Evolutionary conservation across 2,113 vertebrate genomes (phyloP).

Genomic region (Oncorhynchus keta): DNA sequence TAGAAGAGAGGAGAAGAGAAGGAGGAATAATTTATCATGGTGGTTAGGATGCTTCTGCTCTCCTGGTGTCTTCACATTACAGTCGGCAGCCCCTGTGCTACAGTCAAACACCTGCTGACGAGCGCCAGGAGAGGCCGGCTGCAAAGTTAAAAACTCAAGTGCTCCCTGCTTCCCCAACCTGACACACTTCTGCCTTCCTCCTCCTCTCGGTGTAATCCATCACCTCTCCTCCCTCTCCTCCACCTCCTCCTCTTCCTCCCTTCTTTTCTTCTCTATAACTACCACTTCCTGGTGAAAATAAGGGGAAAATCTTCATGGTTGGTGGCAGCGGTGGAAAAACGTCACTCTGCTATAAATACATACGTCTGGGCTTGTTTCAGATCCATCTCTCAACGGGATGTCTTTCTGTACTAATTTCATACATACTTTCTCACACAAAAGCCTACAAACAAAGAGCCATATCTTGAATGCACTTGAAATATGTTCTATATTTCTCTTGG

Average conservation of each 20-base stretch:
- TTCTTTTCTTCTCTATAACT: slow-evolving; percentile 4
- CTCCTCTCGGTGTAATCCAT: slow-evolving; percentile 26
- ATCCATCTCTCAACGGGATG: slow-evolving; percentile 35
- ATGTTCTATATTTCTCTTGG: slow-evolving; percentile 19
- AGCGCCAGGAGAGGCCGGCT: slow-evolving; percentile 8
- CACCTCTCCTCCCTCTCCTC: slow-evolving; percentile 1
- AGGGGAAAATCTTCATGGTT: slow-evolving; percentile 37
- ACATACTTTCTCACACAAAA: neutral
- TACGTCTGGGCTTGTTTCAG: slow-evolving; percentile 27
- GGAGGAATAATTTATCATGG: neutral
- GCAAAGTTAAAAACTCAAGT: slow-evolving; percentile 1
- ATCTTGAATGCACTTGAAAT: slow-evolving; percentile 29
- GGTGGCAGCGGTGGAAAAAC: slow-evolving; percentile 47
- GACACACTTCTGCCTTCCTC: slow-evolving; percentile 1
- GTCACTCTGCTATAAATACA: slow-evolving; percentile 54
- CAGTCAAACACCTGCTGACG: slow-evolving; percentile 22
- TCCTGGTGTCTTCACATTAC: slow-evolving; percentile 1
- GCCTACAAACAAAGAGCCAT: neutral
- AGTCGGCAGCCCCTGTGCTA: neutral
- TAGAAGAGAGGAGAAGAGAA: no score
- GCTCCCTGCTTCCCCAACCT: neutral
- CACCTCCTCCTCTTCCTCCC: neutral
- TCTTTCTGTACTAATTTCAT: neutral
- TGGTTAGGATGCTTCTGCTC: neutral
- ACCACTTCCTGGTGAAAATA: slow-evolving; percentile 25